These are phyloP conservation scores for Pomatostomus ruficeps DNA, from an alignment of 2,113 vertebrate genomes.

Conservation along the genomic window DNA sequence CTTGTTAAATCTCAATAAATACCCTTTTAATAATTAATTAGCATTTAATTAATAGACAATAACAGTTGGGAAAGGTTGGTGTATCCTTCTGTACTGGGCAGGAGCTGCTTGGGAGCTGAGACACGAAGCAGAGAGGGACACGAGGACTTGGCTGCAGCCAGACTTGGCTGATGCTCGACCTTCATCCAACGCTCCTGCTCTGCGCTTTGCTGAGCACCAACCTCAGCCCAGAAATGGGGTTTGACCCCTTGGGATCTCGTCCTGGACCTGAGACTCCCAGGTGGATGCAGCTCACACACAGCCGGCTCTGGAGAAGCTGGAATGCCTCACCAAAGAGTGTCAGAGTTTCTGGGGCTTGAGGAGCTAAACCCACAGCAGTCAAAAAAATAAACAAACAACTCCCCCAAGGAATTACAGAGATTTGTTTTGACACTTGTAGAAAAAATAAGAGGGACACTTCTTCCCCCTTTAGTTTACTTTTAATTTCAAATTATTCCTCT, in stretches of 20 bases:
- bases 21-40: conserved; percentile 70
- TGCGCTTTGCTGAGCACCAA: background rate
- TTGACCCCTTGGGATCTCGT: background rate
- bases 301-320: background rate
- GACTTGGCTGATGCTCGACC: background rate
- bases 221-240: accelerated
- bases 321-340: background rate
- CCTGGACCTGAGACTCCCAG: background rate
- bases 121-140: accelerated
- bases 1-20: conserved; percentile 63
- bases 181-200: background rate
- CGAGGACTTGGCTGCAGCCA: background rate
- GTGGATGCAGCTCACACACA: background rate
- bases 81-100: background rate
- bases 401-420: background rate
- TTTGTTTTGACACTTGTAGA: background rate
- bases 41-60: conserved; percentile 55
- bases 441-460: background rate
- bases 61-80: conserved; percentile 15
- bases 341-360: background rate
- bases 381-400: background rate
- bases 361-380: background rate
- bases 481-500: conserved; percentile 29
- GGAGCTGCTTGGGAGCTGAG: background rate
- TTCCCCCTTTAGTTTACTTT: background rate